phyloP scores from a whole-genome alignment of 2,888 invertebrate species.

The Andrena bicolor region DNA sequence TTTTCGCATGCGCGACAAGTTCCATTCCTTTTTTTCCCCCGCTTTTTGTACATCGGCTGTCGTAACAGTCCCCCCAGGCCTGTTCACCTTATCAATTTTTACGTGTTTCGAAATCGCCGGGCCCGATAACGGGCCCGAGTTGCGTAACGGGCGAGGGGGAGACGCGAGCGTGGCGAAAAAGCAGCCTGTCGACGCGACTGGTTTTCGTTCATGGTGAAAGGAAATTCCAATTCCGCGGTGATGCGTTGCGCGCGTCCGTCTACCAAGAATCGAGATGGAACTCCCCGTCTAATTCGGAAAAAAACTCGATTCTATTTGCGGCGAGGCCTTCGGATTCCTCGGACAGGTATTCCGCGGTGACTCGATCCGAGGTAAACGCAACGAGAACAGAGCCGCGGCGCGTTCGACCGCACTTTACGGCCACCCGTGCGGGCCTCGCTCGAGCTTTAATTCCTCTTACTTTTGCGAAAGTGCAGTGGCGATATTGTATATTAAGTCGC shows the following conservation, averaged over 20 bases:
- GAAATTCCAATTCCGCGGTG: conserved; percentile 72
- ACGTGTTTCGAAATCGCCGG: conserved; percentile 44
- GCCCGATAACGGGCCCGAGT: conserved; percentile 41
- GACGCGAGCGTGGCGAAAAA: conserved; percentile 45
- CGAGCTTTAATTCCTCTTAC: neutral
- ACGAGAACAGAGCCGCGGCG: conserved; percentile 16
- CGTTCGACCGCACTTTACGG: conserved; percentile 2
- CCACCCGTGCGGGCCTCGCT: no score
- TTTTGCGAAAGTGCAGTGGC: conserved; percentile 3
- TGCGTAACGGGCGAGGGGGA: conserved; percentile 45
- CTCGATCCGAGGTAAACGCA: conserved; percentile 45
- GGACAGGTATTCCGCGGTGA: conserved; percentile 34
- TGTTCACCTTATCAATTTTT: conserved; percentile 46
- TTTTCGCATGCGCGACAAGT: neutral
- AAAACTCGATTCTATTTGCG: conserved; percentile 55
- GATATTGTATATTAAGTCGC: neutral
- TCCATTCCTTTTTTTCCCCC: neutral
- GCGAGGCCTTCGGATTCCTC: conserved; percentile 46
- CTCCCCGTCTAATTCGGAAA: conserved; percentile 50
- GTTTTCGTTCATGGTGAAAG: conserved; percentile 72
- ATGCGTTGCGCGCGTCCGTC: conserved; percentile 59
- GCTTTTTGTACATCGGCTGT: no score
- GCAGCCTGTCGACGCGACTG: conserved; percentile 58
- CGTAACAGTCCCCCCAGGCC: neutral
- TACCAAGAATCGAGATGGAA: conserved; percentile 61